Conservation (phyloP, 2,888 invertebrate species). For the Nemoura dubitans region DNA sequence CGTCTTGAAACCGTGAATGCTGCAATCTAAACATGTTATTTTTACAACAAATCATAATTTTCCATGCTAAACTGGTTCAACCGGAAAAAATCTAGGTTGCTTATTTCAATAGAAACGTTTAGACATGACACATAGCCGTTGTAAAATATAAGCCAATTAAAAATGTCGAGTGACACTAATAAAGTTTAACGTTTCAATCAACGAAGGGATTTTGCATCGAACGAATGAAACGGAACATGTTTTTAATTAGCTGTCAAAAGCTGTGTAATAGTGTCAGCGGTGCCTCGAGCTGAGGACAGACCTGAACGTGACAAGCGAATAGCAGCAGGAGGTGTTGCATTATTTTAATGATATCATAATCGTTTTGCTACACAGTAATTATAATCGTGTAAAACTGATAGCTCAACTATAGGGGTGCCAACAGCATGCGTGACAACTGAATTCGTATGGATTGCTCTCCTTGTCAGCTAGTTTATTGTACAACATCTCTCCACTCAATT, state of each 20-base stretch:
- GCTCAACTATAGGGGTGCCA: no score
- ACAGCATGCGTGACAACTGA: no score
- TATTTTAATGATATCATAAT: background rate
- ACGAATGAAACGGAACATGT: background rate
- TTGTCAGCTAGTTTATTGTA: background rate
- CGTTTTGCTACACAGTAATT: no score
- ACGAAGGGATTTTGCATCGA: background rate
- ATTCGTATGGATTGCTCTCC: background rate
- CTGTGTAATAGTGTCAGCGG: background rate
- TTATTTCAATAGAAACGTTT: no score
- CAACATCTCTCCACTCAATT: conserved; percentile 4
- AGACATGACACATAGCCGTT: no score
- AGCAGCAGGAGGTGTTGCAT: background rate
- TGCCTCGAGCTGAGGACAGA: background rate
- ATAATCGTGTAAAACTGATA: no score
- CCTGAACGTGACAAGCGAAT: background rate
- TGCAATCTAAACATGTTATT: background rate
- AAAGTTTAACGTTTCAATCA: background rate
- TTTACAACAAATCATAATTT: no score
- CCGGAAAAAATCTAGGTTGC: no score
- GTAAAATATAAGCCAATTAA: no score
- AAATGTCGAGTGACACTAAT: background rate
- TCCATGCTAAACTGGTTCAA: no score
- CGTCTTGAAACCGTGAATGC: background rate
- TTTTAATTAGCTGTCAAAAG: background rate